A percentile compares a stretch with the other conserved stretches of the same genome.
Evolutionary conservation across 1,140 invertebrate genomes (phyloP).

Genomic region (Colletes latitarsis): DNA sequence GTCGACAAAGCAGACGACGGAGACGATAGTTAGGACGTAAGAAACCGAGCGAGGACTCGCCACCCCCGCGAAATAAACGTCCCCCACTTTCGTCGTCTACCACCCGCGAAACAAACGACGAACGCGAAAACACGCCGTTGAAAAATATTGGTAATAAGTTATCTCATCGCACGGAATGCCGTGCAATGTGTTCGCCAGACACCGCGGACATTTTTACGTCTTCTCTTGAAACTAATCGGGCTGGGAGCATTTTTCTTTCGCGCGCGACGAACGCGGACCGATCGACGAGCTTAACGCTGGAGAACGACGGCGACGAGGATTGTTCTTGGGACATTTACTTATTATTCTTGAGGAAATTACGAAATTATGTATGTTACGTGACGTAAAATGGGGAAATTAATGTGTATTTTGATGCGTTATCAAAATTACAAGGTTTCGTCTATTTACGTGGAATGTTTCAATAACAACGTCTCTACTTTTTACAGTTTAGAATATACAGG

Average conservation of each 20-base stretch:
- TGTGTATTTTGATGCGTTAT: no score
- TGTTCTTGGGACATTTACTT: no score
- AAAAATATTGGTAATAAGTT: slow-evolving; percentile 48
- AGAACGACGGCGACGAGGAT: no score
- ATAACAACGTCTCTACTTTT: no score
- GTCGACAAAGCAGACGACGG: neutral
- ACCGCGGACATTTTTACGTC: slow-evolving; percentile 20
- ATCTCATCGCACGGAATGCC: neutral
- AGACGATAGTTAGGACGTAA: slow-evolving; percentile 34
- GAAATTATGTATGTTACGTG: no score
- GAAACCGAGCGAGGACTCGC: slow-evolving; percentile 52
- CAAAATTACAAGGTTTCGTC: no score
- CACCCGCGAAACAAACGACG: slow-evolving; percentile 26
- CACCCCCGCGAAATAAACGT: slow-evolving; percentile 17
- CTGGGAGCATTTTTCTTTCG: neutral
- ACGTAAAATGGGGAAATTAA: no score
- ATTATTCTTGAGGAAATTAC: no score
- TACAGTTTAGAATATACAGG: no score
- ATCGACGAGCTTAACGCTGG: neutral
- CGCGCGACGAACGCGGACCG: neutral
- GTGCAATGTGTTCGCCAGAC: slow-evolving; percentile 4
- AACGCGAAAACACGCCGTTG: slow-evolving; percentile 30
- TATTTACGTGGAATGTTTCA: no score
- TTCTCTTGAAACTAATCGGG: slow-evolving; percentile 24
- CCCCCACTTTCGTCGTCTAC: slow-evolving; percentile 20